A percentile compares a stretch with the other conserved stretches of the same genome.
Evolutionary conservation across 2,113 vertebrate species (phyloP).

Genomic region (Anthoscopus minutus): DNA sequence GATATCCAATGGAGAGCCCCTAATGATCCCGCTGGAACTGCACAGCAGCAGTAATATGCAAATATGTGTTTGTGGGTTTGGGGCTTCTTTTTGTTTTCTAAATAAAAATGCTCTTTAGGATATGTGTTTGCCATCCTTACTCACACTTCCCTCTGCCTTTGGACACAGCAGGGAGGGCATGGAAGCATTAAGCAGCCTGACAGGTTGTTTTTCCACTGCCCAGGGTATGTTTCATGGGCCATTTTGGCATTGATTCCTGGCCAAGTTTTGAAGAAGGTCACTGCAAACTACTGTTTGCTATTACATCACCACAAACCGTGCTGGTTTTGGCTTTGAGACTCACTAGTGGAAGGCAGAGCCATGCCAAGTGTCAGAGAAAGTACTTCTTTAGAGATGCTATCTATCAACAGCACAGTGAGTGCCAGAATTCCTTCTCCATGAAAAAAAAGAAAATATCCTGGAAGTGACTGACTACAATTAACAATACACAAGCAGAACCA

Average conservation of each 20-base stretch:
- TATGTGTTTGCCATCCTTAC: background rate
- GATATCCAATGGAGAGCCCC: background rate
- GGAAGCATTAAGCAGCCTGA: background rate
- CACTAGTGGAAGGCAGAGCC: background rate
- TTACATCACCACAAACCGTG: background rate
- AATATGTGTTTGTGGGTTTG: background rate
- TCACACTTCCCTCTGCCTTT: background rate
- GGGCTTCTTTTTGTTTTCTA: background rate
- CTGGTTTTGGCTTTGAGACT: background rate
- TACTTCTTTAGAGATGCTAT: background rate
- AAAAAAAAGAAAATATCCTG: background rate
- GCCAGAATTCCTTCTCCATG: background rate
- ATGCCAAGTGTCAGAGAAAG: background rate
- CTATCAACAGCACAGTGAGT: background rate
- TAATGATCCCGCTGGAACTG: background rate
- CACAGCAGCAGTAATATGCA: background rate
- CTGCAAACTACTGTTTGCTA: background rate
- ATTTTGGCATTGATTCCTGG: background rate
- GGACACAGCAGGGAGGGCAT: background rate
- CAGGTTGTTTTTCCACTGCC: background rate
- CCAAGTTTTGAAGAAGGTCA: background rate
- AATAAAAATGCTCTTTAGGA: background rate
- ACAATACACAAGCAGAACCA: background rate
- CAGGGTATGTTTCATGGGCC: background rate
- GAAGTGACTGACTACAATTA: background rate